Evolutionary conservation across 2,888 invertebrate species (phyloP), one percentile per base, ranked within the genome.

Genomic region (Maniola hyperantus): DNA sequence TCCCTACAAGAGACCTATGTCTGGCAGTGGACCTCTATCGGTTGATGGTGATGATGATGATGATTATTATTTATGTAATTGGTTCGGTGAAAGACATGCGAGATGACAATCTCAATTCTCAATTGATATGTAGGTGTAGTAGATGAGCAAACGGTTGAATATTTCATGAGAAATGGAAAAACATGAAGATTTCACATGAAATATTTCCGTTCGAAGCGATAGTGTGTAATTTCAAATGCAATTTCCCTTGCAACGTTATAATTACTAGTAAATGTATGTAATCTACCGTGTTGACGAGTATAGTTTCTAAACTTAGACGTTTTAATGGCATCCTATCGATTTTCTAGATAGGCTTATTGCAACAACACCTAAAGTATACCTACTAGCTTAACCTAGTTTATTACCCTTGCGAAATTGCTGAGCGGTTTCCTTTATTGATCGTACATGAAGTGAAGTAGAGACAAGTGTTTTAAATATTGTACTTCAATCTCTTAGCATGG

Each of bases 161-260:
- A 54, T 54, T 54, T 34, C 54, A 54, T 54, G 54, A 54, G n/a
- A 54, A 15, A 15, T n/a, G 34, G n/a, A 4, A 33, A 33, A 53
- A 13, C 34, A 5, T 53, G 34, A 8, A n/a, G 26, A 51, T 51
- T 51, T 51, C 51, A 51, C 51, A 8, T 11, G 51, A 51, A 51
- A 13, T 54, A 34, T 15, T 6, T n/a, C 5, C 34, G 34, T 33
- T 33, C 13, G 48, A 15, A 48, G 18, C 18, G 2, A 15, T 46
- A 15, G 8, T 15, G 15, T 48, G 48, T 13, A 33, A 33, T 33
- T 33, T 53, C 26, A n/a, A 53, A 53, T 33, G 51, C 51, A 53
- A 33, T 53, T 26, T 51, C 33, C 13, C 33, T 33, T 13, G 33
- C n/a, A 33, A 48, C 7, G 8, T 48, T 8, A 10, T 48, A 7